phyloP scores from a whole-genome alignment of 2,888 invertebrate species.

The Timema cristinae region DNA sequence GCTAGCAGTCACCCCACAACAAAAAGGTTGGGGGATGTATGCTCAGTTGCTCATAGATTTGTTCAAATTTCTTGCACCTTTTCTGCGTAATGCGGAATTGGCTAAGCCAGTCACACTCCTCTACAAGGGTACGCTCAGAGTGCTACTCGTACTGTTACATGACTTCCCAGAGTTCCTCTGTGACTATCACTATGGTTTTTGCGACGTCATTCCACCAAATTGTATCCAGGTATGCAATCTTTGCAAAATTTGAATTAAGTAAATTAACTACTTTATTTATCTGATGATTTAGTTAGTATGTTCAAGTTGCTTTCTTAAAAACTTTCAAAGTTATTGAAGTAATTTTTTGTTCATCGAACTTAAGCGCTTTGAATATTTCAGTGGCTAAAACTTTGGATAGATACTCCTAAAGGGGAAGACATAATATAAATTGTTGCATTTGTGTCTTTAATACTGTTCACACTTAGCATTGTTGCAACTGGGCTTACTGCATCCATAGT shows the following conservation, averaged over 20 bases:
- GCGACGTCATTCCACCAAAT: constrained; percentile 98
- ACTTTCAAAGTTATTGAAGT: neutral
- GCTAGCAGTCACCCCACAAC: constrained; percentile 84
- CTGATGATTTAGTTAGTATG: constrained; percentile 13
- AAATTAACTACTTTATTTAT: constrained; percentile 15
- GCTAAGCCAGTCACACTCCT: constrained; percentile 89
- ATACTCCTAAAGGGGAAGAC: no score
- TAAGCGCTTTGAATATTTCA: no score
- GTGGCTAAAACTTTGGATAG: no score
- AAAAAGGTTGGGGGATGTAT: constrained; percentile 97
- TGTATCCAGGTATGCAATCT: constrained; percentile 69
- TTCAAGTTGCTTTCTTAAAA: neutral
- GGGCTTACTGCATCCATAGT: no score
- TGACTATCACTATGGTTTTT: constrained; percentile 98
- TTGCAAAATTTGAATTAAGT: neutral
- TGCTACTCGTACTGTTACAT: constrained; percentile 90
- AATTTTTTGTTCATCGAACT: neutral
- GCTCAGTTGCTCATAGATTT: constrained; percentile 92
- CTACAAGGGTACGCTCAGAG: constrained; percentile 94
- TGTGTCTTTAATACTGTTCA: no score
- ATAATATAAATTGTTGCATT: no score
- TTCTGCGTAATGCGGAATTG: constrained; percentile 93
- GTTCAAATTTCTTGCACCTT: constrained; percentile 95
- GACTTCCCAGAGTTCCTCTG: constrained; percentile 99
- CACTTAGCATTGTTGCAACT: no score